phyloP scores from a whole-genome alignment of 2,113 vertebrate species.

The Atherinomorus stipes region DNA sequence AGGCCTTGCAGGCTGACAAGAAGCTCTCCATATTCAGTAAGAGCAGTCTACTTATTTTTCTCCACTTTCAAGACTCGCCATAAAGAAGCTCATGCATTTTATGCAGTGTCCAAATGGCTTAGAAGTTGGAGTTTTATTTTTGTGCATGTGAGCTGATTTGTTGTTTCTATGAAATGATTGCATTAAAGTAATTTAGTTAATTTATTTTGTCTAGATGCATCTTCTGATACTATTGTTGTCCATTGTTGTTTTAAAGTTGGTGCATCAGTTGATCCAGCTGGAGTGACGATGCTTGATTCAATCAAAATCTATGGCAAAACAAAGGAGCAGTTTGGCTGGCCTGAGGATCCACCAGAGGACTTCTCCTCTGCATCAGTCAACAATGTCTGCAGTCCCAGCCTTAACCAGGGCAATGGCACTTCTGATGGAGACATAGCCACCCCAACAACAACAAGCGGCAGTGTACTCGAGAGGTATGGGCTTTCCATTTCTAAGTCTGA shows the following conservation, averaged over 20 bases:
- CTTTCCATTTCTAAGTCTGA: neutral
- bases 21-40: slow-evolving; percentile 97
- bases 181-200: neutral
- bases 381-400: slow-evolving; percentile 93
- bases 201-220: neutral
- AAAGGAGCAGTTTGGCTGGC: slow-evolving; percentile 99
- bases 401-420: slow-evolving; percentile 91
- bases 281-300: slow-evolving; percentile 99
- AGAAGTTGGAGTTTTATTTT: neutral
- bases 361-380: slow-evolving; percentile 95
- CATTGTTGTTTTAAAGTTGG: slow-evolving; percentile 83
- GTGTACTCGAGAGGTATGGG: slow-evolving; percentile 95
- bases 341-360: slow-evolving; percentile 96
- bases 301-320: slow-evolving; percentile 99
- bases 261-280: slow-evolving; percentile 96
- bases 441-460: slow-evolving; percentile 87
- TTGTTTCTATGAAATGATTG: neutral
- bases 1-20: slow-evolving; percentile 97
- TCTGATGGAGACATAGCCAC: slow-evolving; percentile 87
- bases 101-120: neutral
- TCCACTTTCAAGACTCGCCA: too few species aligned
- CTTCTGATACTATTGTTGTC: slow-evolving; percentile 8
- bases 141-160: neutral
- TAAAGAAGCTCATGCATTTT: neutral
- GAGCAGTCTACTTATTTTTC: slow-evolving; percentile 38